Percentiles rank a stretch among this genome's conserved stretches.
Conservation (phyloP, 2,888 invertebrate genomes). For the Cheilosia scutellata region DNA sequence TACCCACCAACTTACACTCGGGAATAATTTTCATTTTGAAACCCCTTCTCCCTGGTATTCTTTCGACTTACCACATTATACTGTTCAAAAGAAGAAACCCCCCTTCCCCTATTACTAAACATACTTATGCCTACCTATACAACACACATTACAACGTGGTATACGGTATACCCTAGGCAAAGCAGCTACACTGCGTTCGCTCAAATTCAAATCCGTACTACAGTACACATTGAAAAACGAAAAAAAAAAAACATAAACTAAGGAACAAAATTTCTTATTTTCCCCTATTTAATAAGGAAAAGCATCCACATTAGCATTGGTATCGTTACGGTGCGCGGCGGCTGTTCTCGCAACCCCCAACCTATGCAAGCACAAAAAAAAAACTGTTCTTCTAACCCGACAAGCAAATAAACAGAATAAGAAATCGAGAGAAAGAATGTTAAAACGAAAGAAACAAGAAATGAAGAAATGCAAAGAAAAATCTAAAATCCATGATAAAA, state of each 20-base stretch:
- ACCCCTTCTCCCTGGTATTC: background rate
- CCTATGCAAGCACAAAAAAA: constrained; percentile 5
- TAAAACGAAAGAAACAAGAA: constrained; percentile 41
- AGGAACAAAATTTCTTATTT: constrained; percentile 46
- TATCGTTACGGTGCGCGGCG: constrained; percentile 35
- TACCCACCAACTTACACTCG: too few relatives aligned
- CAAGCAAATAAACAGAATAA: constrained; percentile 64
- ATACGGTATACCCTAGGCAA: background rate
- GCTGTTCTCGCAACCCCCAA: constrained; percentile 12
- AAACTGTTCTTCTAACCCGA: constrained; percentile 22
- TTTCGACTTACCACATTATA: background rate
- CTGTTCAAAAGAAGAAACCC: background rate
- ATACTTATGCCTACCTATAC: background rate
- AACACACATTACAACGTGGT: background rate
- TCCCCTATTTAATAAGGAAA: constrained; percentile 71
- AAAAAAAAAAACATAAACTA: constrained; percentile 10
- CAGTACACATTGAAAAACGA: constrained; percentile 32
- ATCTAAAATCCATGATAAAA: constrained; percentile 55
- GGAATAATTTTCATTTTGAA: constrained; percentile 7
- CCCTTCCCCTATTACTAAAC: background rate
- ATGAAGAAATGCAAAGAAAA: constrained; percentile 31
- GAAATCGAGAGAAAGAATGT: constrained; percentile 46
- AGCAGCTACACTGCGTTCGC: constrained; percentile 20
- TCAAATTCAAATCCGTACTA: constrained; percentile 47
- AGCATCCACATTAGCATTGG: constrained; percentile 70